phyloP scores from a whole-genome alignment of 2,113 vertebrate species.

The Scolopax mira region DNA sequence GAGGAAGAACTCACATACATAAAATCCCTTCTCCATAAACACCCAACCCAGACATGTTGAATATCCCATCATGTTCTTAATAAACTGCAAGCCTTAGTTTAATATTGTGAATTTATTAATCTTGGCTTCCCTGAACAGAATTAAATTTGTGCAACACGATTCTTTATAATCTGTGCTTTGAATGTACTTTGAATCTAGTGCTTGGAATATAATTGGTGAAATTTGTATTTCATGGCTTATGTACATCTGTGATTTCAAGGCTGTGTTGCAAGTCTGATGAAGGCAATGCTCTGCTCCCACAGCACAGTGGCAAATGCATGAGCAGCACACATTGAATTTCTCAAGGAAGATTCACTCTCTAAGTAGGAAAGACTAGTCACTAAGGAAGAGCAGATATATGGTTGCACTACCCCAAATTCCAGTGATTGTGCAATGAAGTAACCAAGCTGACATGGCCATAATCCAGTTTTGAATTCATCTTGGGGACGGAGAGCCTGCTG shows the following conservation, averaged over 20 bases:
- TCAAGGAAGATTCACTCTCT: background rate
- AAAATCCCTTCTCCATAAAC: background rate
- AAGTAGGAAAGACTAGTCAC: background rate
- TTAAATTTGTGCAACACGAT: background rate
- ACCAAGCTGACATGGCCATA: background rate
- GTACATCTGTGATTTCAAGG: background rate
- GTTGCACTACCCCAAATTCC: background rate
- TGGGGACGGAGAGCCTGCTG: background rate
- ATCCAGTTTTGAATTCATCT: background rate
- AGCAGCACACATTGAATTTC: background rate
- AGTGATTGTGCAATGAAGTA: background rate
- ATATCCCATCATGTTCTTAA: background rate
- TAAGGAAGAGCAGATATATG: background rate
- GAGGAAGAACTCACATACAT: background rate
- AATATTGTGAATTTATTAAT: background rate
- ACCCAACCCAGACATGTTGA: background rate
- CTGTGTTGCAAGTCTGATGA: background rate
- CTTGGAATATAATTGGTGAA: no score
- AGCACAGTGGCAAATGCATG: background rate
- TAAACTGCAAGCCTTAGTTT: background rate
- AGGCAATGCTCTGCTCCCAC: background rate
- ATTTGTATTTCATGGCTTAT: background rate
- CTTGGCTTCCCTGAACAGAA: background rate
- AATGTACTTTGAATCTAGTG: background rate
- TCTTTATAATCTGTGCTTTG: background rate